Evolutionary conservation across 2,113 vertebrate species (phyloP), one percentile per base, ranked within the genome.

Genomic region (Sander lucioperca): DNA sequence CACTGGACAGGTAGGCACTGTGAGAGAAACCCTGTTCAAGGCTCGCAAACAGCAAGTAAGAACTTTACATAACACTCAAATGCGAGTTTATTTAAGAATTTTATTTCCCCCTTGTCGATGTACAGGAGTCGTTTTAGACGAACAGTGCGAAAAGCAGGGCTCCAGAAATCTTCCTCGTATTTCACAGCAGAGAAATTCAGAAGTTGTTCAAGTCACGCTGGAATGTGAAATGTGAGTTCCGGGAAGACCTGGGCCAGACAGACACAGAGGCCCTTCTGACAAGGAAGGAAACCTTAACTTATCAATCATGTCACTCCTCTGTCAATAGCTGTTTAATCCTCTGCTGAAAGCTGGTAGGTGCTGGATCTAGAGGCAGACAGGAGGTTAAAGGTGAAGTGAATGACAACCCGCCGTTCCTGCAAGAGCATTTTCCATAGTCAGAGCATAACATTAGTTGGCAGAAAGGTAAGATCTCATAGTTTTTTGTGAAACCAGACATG

Each of bases 301-400:
- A 93, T 93, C 94, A 93, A 80, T 93, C 94, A 91, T 58, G 43
- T 84, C 87, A 81, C 90, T 89, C 80, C 63, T 91, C 92, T 87
- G 89, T 92, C 92, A 93, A 91, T 91, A 81, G 77, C 64, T 80
- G 85, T 69, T 75, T 93, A 93, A 92, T 92, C 91, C 80, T 77
- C 45, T 74, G 85, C 57, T 91, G 91, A 89, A 86, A 93, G 89
- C 82, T 85, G 79, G 47, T 82, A 47, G 84, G 68, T 68, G 68
- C 90, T 65, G 83, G 78, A 89, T 81, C 69, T 14, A 6, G 48
- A 83, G 25, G 71, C 73, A 79, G 83, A 69, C 77, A 79, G 57
- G 56, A 82, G 90, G 91, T 87, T 74, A 91, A 90, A 89, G 91
- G 88, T 86, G 83, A 90, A 53, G 62, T 18, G 77, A 87, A 83